These are phyloP conservation scores for Exaiptasia diaphana DNA, from an alignment of 64 coral and sea anemone genomes.

Conservation along the genomic window DNA sequence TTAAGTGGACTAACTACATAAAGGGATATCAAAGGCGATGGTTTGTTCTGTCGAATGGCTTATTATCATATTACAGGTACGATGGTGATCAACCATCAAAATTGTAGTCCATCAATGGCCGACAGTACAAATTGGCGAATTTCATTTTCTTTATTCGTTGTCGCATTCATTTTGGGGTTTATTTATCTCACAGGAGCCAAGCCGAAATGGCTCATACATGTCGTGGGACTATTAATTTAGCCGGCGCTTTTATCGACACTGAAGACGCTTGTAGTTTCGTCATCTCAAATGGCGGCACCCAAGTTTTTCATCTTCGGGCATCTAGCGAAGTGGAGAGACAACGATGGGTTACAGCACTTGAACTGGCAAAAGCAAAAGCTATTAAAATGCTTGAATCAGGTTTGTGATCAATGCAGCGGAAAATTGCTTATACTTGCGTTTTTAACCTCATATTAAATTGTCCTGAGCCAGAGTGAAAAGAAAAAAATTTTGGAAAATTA, in stretches of 20 bases:
- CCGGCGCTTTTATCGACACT: slow-evolving; percentile 91
- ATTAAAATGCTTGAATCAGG: slow-evolving; percentile 99
- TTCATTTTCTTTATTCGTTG: not conserved
- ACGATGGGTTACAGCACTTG: slow-evolving; percentile 97
- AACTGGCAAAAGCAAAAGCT: slow-evolving; percentile 95
- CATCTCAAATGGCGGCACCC: slow-evolving; percentile 96
- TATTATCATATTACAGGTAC: slow-evolving; percentile 99
- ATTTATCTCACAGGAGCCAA: slow-evolving; percentile 69
- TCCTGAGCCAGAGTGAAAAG: too few relatives aligned
- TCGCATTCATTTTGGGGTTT: not conserved
- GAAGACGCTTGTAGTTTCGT: slow-evolving; percentile 99
- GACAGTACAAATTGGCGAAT: not conserved
- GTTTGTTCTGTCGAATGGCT: slow-evolving; percentile 94
- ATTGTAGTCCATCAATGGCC: too few relatives aligned
- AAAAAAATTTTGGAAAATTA: too few relatives aligned
- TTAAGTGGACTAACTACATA: slow-evolving; percentile 99
- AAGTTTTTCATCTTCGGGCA: slow-evolving; percentile 87
- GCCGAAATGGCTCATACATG: slow-evolving; percentile 99
- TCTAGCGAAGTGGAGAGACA: slow-evolving; percentile 93
- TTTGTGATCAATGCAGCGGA: slow-evolving; percentile 44
- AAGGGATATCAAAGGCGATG: slow-evolving; percentile 97
- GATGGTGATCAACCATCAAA: not conserved
- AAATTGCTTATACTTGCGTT: not conserved
- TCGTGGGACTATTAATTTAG: slow-evolving; percentile 95
- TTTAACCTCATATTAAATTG: too few relatives aligned